These are phyloP conservation scores for Drosophila punjabiensis DNA, from an alignment of 1,140 invertebrate genomes.

Conservation along the genomic window DNA sequence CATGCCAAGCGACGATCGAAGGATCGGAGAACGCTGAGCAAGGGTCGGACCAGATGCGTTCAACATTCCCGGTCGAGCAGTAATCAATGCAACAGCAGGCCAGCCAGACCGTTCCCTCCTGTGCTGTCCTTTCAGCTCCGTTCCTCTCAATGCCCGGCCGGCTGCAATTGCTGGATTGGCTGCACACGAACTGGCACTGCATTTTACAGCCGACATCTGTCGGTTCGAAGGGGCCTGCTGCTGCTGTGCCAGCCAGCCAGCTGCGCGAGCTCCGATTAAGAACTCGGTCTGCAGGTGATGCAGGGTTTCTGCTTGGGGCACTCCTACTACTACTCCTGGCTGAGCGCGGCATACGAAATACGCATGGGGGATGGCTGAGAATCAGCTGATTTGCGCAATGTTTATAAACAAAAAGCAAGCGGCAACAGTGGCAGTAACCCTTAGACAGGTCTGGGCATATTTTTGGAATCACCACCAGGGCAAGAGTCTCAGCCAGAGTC, in stretches of 20 bases:
- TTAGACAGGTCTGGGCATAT: slow-evolving; percentile 78
- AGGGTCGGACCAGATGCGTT: slow-evolving; percentile 42
- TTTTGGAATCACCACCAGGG: slow-evolving; percentile 78
- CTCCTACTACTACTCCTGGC: slow-evolving; percentile 6
- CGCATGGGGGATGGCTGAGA: slow-evolving; percentile 64
- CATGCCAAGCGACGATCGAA: slow-evolving; percentile 28
- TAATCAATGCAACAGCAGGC: slow-evolving; percentile 67
- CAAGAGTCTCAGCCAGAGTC: slow-evolving; percentile 33
- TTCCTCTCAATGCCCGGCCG: slow-evolving; percentile 25
- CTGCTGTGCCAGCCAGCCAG: slow-evolving; percentile 28
- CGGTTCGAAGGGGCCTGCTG: slow-evolving; percentile 11
- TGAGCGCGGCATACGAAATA: slow-evolving; percentile 10
- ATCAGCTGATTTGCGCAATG: slow-evolving; percentile 83
- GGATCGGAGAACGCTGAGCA: slow-evolving; percentile 14
- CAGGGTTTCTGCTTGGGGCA: slow-evolving; percentile 30
- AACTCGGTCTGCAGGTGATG: slow-evolving; percentile 37
- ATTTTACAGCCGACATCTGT: slow-evolving; percentile 45
- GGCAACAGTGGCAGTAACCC: slow-evolving; percentile 63
- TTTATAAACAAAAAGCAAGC: slow-evolving; percentile 78
- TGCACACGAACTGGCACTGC: slow-evolving; percentile 34
- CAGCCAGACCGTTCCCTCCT: slow-evolving; percentile 19
- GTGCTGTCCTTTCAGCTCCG: slow-evolving; percentile 10
- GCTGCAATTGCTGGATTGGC: slow-evolving; percentile 41
- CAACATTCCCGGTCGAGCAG: slow-evolving; percentile 6
- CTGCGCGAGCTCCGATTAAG: slow-evolving; percentile 37